A percentile compares a stretch with the other conserved stretches of the same genome.
phyloP scores from a whole-genome alignment of 2,113 vertebrate species.

The Oriolus oriolus region DNA sequence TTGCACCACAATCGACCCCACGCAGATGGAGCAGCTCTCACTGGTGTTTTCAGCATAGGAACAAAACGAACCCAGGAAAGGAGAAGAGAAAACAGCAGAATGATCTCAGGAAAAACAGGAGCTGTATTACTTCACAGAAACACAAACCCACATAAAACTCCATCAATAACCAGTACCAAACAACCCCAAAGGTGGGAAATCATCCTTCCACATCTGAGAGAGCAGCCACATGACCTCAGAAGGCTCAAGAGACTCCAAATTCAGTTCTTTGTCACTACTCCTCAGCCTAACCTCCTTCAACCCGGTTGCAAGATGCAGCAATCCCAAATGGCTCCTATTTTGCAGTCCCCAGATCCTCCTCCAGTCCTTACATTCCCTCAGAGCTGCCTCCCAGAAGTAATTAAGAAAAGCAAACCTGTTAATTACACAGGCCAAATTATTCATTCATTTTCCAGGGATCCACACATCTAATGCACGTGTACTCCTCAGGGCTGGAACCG shows the following conservation, averaged over 20 bases:
- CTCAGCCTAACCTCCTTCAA: not conserved
- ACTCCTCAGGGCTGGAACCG: not conserved
- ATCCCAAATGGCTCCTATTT: not conserved
- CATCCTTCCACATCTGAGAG: not conserved
- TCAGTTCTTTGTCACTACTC: not conserved
- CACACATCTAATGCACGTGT: not conserved
- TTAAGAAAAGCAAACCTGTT: not conserved
- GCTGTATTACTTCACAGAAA: not conserved
- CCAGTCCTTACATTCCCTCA: not conserved
- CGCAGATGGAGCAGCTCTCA: fast-evolving
- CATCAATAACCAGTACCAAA: not conserved
- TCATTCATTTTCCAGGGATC: not conserved
- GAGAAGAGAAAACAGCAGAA: not conserved
- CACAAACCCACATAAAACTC: not conserved
- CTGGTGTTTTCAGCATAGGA: not conserved
- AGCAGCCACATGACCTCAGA: not conserved
- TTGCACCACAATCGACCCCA: not conserved
- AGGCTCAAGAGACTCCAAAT: not conserved
- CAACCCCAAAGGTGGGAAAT: not conserved
- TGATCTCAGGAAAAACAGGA: not conserved
- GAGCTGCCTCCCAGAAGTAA: not conserved
- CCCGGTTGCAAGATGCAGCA: not conserved
- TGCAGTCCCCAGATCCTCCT: not conserved
- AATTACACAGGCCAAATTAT: not conserved
- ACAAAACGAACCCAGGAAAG: not conserved